Evolutionary conservation across 2,888 invertebrate genomes (phyloP).

Genomic region (Orthonevra nobilis): DNA sequence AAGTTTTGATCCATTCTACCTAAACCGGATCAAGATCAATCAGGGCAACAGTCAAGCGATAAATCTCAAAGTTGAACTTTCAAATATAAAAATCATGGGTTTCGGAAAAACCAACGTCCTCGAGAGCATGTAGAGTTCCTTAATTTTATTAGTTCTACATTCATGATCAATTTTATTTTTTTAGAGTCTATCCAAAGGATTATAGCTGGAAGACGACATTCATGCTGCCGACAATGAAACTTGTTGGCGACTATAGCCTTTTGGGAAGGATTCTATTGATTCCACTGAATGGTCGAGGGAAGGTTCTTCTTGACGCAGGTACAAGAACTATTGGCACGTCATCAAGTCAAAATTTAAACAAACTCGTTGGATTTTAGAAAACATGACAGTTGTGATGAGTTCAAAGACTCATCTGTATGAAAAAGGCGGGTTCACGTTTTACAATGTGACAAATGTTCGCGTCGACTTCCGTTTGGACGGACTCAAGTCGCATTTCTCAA

Average conservation of each 20-base stretch:
- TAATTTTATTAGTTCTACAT: too few relatives aligned
- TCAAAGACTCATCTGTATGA: constrained; percentile 85
- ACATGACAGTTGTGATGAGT: constrained; percentile 85
- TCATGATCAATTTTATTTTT: too few relatives aligned
- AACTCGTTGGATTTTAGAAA: constrained; percentile 79
- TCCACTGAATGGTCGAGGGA: constrained; percentile 85
- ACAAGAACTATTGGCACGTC: constrained; percentile 30
- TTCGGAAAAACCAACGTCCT: constrained; percentile 85
- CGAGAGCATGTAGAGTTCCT: constrained; percentile 82
- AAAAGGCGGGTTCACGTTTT: constrained; percentile 84
- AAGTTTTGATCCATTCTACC: constrained; percentile 85
- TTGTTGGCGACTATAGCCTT: constrained; percentile 86
- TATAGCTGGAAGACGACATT: constrained; percentile 87
- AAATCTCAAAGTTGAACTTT: constrained; percentile 86
- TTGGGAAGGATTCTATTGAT: constrained; percentile 86
- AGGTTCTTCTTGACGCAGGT: constrained; percentile 88
- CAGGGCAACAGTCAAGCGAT: constrained; percentile 87
- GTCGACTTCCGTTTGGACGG: constrained; percentile 86
- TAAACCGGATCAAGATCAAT: constrained; percentile 85
- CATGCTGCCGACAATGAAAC: constrained; percentile 84
- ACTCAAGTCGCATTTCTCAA: constrained; percentile 85
- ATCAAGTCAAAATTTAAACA: neutral
- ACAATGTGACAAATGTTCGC: constrained; percentile 85
- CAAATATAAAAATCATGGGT: constrained; percentile 85
- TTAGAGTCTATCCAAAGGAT: constrained; percentile 85